Conservation (phyloP, 1,140 invertebrate genomes). For the Ganaspis sp. region DNA sequence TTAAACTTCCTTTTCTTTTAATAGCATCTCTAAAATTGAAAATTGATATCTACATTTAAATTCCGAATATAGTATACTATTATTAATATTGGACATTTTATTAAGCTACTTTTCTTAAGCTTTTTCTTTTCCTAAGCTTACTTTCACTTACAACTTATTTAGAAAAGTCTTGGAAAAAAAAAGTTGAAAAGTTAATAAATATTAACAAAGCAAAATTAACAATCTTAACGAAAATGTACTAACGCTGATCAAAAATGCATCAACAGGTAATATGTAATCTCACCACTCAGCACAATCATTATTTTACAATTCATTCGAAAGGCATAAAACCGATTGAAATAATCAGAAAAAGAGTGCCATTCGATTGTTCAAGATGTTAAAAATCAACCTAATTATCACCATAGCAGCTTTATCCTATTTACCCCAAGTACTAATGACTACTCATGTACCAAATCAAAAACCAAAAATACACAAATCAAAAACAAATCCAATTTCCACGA, state of each 20-base stretch:
- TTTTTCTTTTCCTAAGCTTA: too few relatives aligned
- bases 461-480: not conserved
- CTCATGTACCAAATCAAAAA: not conserved
- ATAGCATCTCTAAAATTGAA: too few relatives aligned
- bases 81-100: too few relatives aligned
- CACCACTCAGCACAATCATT: not conserved
- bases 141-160: too few relatives aligned
- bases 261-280: slow-evolving; percentile 14
- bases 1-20: too few relatives aligned
- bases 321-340: not conserved
- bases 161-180: not conserved
- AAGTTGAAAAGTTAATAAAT: not conserved
- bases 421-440: not conserved
- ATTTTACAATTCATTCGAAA: not conserved
- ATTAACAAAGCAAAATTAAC: not conserved
- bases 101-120: too few relatives aligned
- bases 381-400: not conserved
- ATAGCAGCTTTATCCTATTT: not conserved
- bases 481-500: not conserved
- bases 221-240: not conserved
- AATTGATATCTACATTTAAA: too few relatives aligned
- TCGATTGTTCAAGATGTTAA: not conserved
- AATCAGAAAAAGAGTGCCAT: not conserved
- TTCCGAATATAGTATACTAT: too few relatives aligned
- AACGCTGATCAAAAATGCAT: not conserved